Percentiles rank a stretch among this genome's conserved stretches.
Evolutionary conservation across 2,113 vertebrate genomes (phyloP).

Genomic region (Spilogale gracilis): DNA sequence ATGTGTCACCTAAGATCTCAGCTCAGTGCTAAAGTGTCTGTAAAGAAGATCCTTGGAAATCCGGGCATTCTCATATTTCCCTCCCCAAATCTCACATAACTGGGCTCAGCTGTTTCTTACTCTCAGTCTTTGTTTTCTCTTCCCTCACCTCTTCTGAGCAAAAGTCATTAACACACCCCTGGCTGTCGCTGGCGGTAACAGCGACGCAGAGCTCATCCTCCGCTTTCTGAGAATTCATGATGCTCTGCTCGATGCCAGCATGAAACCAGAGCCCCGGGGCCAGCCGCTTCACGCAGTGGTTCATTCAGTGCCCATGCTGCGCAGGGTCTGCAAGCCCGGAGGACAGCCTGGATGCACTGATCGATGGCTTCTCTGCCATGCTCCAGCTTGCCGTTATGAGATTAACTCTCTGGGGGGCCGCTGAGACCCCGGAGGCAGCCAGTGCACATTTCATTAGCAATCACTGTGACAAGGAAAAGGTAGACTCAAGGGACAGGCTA

Average conservation of each 20-base stretch:
- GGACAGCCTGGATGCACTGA: rapidly evolving
- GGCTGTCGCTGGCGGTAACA: neutral
- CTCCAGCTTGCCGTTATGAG: neutral
- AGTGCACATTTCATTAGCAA: neutral
- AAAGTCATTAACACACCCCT: neutral
- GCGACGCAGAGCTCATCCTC: neutral
- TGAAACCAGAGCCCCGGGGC: neutral
- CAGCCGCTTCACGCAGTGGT: rapidly evolving
- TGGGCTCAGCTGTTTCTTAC: neutral
- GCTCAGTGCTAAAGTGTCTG: neutral
- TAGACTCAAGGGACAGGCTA: neutral
- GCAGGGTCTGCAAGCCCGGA: neutral
- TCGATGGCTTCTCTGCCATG: no score
- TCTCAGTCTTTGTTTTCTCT: neutral
- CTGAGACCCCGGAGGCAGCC: neutral
- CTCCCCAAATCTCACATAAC: neutral
- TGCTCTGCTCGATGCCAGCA: neutral
- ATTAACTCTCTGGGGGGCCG: neutral
- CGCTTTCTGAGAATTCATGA: neutral
- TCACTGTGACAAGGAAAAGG: neutral
- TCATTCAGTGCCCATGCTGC: rapidly evolving
- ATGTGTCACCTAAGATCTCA: neutral
- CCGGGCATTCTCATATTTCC: neutral
- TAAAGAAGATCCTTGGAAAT: neutral
- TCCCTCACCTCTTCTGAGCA: neutral